Evolutionary conservation across 2,888 invertebrate species (phyloP).

Genomic region (Lucinisca nassula): DNA sequence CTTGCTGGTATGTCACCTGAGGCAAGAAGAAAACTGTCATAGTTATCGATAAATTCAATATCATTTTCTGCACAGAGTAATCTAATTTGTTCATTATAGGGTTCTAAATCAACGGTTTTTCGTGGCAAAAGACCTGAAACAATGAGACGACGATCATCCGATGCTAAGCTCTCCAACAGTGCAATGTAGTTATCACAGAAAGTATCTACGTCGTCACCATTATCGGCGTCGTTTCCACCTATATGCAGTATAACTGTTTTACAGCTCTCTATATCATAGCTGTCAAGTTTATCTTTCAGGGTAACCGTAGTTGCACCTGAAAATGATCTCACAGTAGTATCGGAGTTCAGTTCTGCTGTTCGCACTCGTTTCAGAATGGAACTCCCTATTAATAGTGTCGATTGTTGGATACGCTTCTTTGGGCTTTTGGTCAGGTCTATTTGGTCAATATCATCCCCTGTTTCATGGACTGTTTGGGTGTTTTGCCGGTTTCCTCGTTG

Average conservation of each 20-base stretch:
- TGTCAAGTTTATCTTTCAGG: background rate
- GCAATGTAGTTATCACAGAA: background rate
- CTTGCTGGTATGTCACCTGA: background rate
- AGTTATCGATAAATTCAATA: background rate
- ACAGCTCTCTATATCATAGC: background rate
- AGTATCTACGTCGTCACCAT: background rate
- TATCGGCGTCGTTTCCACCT: background rate
- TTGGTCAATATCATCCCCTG: background rate
- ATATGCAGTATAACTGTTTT: background rate
- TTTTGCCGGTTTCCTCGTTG: background rate
- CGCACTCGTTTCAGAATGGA: background rate
- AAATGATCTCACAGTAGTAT: background rate
- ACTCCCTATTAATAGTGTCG: background rate
- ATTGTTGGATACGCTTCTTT: background rate
- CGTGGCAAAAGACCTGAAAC: background rate
- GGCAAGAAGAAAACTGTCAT: background rate
- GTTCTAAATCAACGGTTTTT: background rate
- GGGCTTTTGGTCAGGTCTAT: background rate
- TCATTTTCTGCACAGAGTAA: background rate
- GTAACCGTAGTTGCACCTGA: background rate
- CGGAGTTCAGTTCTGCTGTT: background rate
- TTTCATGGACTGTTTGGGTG: background rate
- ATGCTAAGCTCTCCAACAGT: background rate
- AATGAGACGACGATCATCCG: background rate
- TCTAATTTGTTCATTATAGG: background rate